Evolutionary conservation across 2,797 vertebrate species (phyloP).

Genomic region (Manis crassicaudata): DNA sequence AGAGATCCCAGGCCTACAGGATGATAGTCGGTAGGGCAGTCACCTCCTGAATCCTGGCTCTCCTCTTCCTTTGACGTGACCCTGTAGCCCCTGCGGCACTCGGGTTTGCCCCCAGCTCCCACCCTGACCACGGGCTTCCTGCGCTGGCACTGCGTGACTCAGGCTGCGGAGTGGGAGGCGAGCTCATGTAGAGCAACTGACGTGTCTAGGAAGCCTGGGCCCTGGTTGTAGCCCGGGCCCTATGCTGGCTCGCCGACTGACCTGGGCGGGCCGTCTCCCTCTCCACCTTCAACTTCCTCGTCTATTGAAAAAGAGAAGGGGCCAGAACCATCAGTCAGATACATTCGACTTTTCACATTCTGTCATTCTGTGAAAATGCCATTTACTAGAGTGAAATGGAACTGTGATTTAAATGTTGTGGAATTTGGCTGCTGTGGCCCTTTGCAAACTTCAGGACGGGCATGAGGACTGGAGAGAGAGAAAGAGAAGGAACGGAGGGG

Average conservation of each 20-base stretch:
- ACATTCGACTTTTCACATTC: slow-evolving; percentile 61
- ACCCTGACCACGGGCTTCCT: not conserved
- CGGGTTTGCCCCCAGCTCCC: not conserved
- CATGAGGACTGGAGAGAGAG: not conserved
- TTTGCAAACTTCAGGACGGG: not conserved
- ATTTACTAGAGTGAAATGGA: slow-evolving; percentile 48
- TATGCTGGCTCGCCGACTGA: not conserved
- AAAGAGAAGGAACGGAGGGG: not conserved
- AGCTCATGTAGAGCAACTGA: accelerated
- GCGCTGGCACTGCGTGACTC: accelerated
- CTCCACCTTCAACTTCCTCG: not conserved
- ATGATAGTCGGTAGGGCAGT: not conserved
- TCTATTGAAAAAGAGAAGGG: slow-evolving; percentile 40
- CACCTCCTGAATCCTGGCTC: not conserved
- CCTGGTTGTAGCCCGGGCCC: not conserved
- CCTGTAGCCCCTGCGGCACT: accelerated
- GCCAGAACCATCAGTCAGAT: slow-evolving; percentile 36
- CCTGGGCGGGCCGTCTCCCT: accelerated
- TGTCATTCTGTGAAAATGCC: slow-evolving; percentile 52
- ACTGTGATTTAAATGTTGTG: slow-evolving; percentile 61
- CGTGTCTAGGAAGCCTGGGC: accelerated
- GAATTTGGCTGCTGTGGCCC: slow-evolving; percentile 37
- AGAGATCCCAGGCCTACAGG: not conserved
- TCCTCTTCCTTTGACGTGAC: not conserved
- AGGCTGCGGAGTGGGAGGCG: not conserved